Base-by-base conservation (phyloP, 2,113 vertebrate species). In the Catharus minimus region DNA sequence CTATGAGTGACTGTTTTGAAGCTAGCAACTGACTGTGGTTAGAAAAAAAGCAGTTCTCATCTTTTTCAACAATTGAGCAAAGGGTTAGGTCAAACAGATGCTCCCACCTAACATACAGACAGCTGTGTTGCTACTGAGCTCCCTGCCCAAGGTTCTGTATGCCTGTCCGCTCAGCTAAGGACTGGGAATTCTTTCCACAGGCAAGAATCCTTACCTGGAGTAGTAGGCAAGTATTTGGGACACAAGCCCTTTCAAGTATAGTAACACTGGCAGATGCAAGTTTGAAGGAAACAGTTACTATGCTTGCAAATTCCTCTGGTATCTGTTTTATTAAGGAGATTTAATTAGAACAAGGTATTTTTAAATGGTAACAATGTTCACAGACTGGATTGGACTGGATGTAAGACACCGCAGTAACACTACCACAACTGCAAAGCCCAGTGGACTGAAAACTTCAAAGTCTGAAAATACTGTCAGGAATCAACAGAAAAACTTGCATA, bases 391-490 rank as follows among this genome's bases (percentile, higher is more conserved):
- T 47, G 27, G 23, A 13, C 2, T 33, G 38, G 17, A 10, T 6
- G 1, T 0, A 38, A 52, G 38, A 21, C 6, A 15, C 0, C 2
- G 57, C 26, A 58, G 30, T 26, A 43, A 77, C 14, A 38, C 20
- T 50, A 50, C 33, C 13, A 36, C 30, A 52, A 7, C n/a, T 33
- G 10, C 22, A 16, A n/a, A 52, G 30, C 27, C 50, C 10, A 3
- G 10, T 2, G 7, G 26, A 49, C 36, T 15, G 22, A 66, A 28
- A 49, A 46, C 44, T 39, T 55, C n/a, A 1, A 14, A 57, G 36
- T 39, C 10, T 50, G 55, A 46, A 89, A 80, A 80, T 20, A 49
- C 21, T 7, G 5, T 47, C 21, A 24, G 13, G 26, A 57, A 13
- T 28, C 64, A 64, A 49, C 17, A 62, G 21, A 44, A 32, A 92